A percentile compares a stretch with the other conserved stretches of the same genome.
These are phyloP conservation scores for Galbula dea DNA, from an alignment of 2,113 vertebrate genomes.

Conservation along the genomic window DNA sequence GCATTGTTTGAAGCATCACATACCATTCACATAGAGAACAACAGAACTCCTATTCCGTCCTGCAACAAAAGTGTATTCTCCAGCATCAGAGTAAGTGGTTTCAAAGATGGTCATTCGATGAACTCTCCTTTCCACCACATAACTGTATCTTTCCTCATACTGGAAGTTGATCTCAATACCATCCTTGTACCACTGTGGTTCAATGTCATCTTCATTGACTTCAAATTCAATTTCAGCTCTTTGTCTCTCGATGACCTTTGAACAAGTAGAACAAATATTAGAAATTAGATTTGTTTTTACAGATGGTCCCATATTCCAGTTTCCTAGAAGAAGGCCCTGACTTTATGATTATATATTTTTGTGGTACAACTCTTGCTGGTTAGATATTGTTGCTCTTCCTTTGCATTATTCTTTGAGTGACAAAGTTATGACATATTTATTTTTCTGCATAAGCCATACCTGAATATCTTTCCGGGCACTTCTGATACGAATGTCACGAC, in stretches of 20 bases:
- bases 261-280: neutral
- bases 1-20: neutral
- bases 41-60: slow-evolving; percentile 88
- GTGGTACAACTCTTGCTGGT: neutral
- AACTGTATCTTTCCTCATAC: slow-evolving; percentile 84
- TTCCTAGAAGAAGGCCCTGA: neutral
- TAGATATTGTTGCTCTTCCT: neutral
- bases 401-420: neutral
- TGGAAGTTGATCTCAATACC: slow-evolving; percentile 90
- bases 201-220: slow-evolving; percentile 94
- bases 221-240: slow-evolving; percentile 93
- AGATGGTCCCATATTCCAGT: neutral
- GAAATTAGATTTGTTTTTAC: neutral
- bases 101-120: slow-evolving; percentile 93
- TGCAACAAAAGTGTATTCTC: slow-evolving; percentile 91
- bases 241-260: slow-evolving; percentile 91
- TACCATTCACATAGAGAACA: slow-evolving; percentile 87
- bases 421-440: neutral
- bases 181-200: slow-evolving; percentile 91
- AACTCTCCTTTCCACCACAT: slow-evolving; percentile 84
- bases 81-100: slow-evolving; percentile 88
- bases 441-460: slow-evolving; percentile 66
- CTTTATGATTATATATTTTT: neutral
- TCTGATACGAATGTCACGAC: slow-evolving; percentile 89
- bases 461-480: slow-evolving; percentile 81